phyloP scores from a whole-genome alignment of 2,797 vertebrate species.

The Malacoctenus gilli region DNA sequence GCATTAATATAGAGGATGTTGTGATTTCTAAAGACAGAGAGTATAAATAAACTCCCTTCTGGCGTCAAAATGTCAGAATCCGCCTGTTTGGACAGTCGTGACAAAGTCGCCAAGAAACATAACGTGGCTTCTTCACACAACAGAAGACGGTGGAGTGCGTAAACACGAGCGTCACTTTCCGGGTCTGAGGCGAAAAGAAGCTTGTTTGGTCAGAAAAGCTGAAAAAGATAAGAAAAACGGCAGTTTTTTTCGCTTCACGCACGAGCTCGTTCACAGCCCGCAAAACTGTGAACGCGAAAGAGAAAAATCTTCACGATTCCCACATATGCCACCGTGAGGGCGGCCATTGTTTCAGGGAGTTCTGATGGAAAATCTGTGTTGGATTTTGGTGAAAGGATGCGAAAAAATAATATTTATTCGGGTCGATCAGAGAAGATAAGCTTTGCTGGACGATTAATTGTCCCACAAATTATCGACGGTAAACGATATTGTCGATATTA shows the following conservation, averaged over 20 bases:
- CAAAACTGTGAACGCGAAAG: constrained; percentile 52
- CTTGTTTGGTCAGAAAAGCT: constrained; percentile 4
- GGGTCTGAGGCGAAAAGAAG: no score
- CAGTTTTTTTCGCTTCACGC: constrained; percentile 27
- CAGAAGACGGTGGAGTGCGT: constrained; percentile 12
- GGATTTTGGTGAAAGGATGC: not conserved
- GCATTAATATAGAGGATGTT: not conserved
- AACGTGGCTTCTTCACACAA: constrained; percentile 17
- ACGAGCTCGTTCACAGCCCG: constrained; percentile 37
- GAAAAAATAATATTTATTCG: no score
- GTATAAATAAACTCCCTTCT: no score
- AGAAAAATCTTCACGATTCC: constrained; percentile 38
- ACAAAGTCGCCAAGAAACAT: constrained; percentile 20
- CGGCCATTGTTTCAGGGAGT: constrained; percentile 8
- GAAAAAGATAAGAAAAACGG: constrained; percentile 14
- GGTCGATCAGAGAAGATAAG: no score
- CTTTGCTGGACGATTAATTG: no score
- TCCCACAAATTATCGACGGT: no score
- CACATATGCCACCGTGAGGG: constrained; percentile 29
- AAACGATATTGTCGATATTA: no score
- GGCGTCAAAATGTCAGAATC: constrained; percentile 7
- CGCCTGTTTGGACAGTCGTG: constrained; percentile 18
- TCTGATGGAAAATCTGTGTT: constrained; percentile 7
- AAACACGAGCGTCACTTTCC: constrained; percentile 36
- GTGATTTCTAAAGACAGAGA: no score